Evolutionary conservation across 2,797 vertebrate species (phyloP).

Genomic region (Adelosebastes latens): DNA sequence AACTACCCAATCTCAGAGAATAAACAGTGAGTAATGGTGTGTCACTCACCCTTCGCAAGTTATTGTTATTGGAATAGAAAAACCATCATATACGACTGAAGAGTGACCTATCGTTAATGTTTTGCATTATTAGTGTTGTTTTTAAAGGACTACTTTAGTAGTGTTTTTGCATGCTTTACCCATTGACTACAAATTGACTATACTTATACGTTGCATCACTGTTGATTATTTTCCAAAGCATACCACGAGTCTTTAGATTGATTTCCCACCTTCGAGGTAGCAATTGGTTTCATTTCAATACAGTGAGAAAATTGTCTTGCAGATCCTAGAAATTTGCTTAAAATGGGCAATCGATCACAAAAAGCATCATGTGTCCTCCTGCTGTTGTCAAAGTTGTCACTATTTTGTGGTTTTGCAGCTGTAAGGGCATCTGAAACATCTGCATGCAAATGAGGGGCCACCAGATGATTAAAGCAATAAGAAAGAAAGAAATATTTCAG

Average conservation of each 20-base stretch:
- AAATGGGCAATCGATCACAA: neutral
- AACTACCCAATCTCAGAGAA: neutral
- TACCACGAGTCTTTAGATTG: neutral
- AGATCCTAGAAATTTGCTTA: neutral
- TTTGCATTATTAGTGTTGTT: neutral
- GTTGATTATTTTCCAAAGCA: neutral
- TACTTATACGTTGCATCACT: neutral
- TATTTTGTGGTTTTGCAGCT: neutral
- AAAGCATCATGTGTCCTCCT: neutral
- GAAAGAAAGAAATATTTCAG: neutral
- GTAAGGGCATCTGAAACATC: neutral
- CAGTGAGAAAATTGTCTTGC: neutral
- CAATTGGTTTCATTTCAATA: neutral
- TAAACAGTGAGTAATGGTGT: neutral
- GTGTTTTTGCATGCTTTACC: neutral
- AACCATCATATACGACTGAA: neutral
- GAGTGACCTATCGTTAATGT: neutral
- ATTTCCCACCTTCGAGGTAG: neutral
- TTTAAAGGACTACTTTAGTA: neutral
- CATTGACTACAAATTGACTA: neutral
- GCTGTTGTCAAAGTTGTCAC: neutral
- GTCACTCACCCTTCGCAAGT: neutral
- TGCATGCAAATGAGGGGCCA: neutral
- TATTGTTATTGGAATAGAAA: neutral
- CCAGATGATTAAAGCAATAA: neutral